phyloP scores from a whole-genome alignment of 2,113 vertebrate genomes.

The Corydoras maculifer region DNA sequence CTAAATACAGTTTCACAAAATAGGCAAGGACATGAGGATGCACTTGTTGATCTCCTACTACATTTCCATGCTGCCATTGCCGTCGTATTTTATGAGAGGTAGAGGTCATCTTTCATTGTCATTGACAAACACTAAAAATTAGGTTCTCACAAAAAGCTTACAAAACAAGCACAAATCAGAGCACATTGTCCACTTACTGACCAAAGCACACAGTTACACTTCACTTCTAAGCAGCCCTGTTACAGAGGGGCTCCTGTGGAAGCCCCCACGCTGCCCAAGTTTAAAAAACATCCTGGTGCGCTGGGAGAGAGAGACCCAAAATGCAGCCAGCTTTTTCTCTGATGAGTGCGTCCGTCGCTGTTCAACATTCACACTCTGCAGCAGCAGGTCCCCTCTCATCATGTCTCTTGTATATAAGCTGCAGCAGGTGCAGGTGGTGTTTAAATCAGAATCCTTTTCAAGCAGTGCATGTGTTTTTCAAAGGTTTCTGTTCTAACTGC shows the following conservation, averaged over 20 bases:
- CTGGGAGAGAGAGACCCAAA: slow-evolving; percentile 59
- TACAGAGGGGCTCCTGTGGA: slow-evolving; percentile 57
- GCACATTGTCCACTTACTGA: not conserved
- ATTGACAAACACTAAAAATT: too few species aligned
- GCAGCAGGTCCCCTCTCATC: slow-evolving; percentile 34
- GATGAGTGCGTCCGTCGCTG: slow-evolving; percentile 47
- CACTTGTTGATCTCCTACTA: too few species aligned
- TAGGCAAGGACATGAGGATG: too few species aligned
- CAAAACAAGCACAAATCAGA: not conserved
- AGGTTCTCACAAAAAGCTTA: not conserved
- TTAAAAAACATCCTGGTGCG: slow-evolving; percentile 57
- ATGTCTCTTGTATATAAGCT: not conserved
- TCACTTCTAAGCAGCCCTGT: slow-evolving; percentile 61
- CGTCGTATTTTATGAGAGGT: slow-evolving; percentile 8
- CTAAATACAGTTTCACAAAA: too few species aligned
- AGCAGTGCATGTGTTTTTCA: not conserved
- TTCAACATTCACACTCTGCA: slow-evolving; percentile 23
- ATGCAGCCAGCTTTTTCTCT: slow-evolving; percentile 62
- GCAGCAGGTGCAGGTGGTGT: slow-evolving; percentile 5
- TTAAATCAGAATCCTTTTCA: not conserved
- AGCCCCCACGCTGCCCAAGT: slow-evolving; percentile 48
- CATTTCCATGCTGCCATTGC: slow-evolving; percentile 3
- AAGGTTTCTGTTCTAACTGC: too few species aligned
- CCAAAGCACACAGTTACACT: slow-evolving; percentile 42
- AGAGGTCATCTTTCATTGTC: not conserved